Conservation (phyloP, 2,797 vertebrate species). For the Sorex maritimensis region DNA sequence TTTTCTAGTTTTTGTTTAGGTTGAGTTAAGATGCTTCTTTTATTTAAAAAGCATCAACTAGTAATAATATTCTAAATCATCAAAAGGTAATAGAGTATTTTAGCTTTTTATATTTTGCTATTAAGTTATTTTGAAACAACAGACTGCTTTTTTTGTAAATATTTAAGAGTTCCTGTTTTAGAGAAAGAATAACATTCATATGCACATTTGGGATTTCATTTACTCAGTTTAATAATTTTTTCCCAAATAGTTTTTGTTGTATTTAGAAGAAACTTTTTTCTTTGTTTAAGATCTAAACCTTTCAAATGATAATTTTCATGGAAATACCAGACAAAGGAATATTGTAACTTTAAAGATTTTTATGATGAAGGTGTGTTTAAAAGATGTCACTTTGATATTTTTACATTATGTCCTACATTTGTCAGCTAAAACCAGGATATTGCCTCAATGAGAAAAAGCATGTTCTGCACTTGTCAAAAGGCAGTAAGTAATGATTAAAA, state of each 20-base stretch:
- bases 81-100: constrained; percentile 82
- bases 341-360: constrained; percentile 94
- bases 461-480: constrained; percentile 99
- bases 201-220: constrained; percentile 80
- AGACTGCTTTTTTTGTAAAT: constrained; percentile 76
- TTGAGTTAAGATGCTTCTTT: constrained; percentile 35
- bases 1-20: constrained; percentile 74
- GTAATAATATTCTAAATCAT: constrained; percentile 78
- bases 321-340: constrained; percentile 93
- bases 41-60: not conserved
- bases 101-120: constrained; percentile 57
- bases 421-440: constrained; percentile 99
- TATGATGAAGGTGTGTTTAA: constrained; percentile 95
- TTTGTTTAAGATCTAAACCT: constrained; percentile 90
- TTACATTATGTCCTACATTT: constrained; percentile 99
- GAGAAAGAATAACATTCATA: constrained; percentile 66
- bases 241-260: constrained; percentile 89
- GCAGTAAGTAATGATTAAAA: constrained; percentile 99
- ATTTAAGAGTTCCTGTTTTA: constrained; percentile 70
- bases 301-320: constrained; percentile 91
- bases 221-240: constrained; percentile 71
- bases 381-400: constrained; percentile 99
- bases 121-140: constrained; percentile 76
- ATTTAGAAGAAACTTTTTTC: constrained; percentile 91
- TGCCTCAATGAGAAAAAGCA: constrained; percentile 99